Base-by-base conservation (phyloP, 2,113 vertebrate species). In the Aegithalos caudatus region DNA sequence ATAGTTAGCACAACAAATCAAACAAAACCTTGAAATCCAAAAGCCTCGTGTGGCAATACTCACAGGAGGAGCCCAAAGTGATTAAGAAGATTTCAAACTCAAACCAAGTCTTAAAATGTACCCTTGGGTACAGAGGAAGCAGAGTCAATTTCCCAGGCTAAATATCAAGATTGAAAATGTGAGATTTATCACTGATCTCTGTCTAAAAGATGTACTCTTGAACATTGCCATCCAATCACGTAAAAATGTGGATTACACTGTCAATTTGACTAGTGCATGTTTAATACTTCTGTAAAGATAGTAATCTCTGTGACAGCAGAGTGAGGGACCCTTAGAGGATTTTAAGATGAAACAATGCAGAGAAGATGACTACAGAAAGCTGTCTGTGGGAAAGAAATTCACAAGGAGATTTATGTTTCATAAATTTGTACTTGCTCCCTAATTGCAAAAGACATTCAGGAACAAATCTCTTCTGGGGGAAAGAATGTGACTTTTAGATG, bases 201-300 rank as follows among this genome's bases (percentile, higher is more conserved):
- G 22, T 83, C 62, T 74, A 89, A 89, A 95, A 95, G 21, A 67
- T 2, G 1, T 58, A 62, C 53, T 79, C n/a, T 48, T 3, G 2
- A 81, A 78, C 53, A 84, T 50, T 94, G 91, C 33, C 67, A 90
- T 65, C 77, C 61, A 95, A n/a, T 86, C 85, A 76, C n/a, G 66
- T 91, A 94, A 95, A 95, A 95, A 78, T 70, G 42, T 81, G 73
- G 48, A 96, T 95, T 95, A 78, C 31, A 15, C 35, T 93, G 71
- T 92, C 92, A 95, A 66, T 96, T 95, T 76, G 73, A 79, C 53
- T 47, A 9, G 35, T 88, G 76, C 51, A 94, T 65, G 54, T 61
- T 86, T 84, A 90, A 94, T 64, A 25, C 45, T 51, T 81, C 67
- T 92, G 44, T 84, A 92, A 93, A 93, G 80, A 87, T 51, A 86